Evolutionary conservation across 2,797 vertebrate genomes (phyloP), one percentile per base, ranked within the genome.

Genomic region (Pantherophis vulpinus): DNA sequence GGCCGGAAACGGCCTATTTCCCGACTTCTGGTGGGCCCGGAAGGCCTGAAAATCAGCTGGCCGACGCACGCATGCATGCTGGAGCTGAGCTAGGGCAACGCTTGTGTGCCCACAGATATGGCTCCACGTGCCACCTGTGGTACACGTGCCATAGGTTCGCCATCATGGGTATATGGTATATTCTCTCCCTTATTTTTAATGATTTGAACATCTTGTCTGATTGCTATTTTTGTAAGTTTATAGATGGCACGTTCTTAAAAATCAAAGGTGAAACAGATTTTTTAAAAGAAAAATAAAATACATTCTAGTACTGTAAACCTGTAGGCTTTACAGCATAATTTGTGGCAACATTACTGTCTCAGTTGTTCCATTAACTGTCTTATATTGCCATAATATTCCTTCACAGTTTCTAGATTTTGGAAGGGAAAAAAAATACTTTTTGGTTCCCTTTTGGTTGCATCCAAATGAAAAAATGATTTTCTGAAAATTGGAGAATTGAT

Each of bases 201-300:
- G 25, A 88, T 32, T 13, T 94, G 42, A 59, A 87, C 87, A 37
- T 90, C 79, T 94, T 91, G 16, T 37, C 16, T 54, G 93, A 14
- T 42, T 93, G 42, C 86, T 94, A 25, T 59, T 61, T 91, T 91
- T 94, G 91, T 91, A n/a, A 51, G 10, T 63, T 94, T 70, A 47
- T 59, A 86, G 51, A 32, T 12, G 88, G 42, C 58, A 60, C 12
- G 23, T n/a, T 86, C 94, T 88, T 42, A 37, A 63, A 37, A 55
- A 18, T 54, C 25, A 29, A 54, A 10, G 86, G 42, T 90, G 79
- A 20, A 93, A 92, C 32, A 32, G n/a, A 83, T 12, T 47, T 58
- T 70, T 37, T 42, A 14, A 20, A 5, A 66, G 4, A 70, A 91
- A 91, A 91, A 88, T 27, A 25, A 12, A 8, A 11, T 12, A 90